Evolutionary conservation across 2,797 vertebrate genomes (phyloP), one percentile per base, ranked within the genome.

Genomic region (Cygnus olor): DNA sequence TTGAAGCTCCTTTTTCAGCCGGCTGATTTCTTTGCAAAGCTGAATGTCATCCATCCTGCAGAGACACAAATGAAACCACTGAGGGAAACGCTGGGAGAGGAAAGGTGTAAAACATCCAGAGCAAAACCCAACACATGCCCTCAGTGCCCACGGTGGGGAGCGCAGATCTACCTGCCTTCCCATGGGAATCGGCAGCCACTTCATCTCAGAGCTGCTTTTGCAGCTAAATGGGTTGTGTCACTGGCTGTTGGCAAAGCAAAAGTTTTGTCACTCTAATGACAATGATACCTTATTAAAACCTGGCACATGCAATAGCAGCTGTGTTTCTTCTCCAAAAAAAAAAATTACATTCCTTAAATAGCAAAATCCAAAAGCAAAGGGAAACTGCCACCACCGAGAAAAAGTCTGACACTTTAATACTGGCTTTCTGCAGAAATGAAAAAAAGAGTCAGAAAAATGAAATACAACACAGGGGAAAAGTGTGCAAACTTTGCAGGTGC

Each of bases 31-130:
- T 91, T 98, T 98, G 77, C 99, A 99, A 19, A 99, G 98, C 96
- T 99, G 98, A 92, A 99, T 98, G 95, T 99, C 99, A 30, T 99
- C 99, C 98, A 99, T 99, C 99, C 99, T 99, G 95, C 24, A 9
- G 70, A 56, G 60, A 90, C 57, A 95, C 40, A 60, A 42, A 40
- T 1, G 4, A 44, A 58, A 34, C 19, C 44, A 9, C 51, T n/a
- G 68, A 90, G 27, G 47, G 19, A 40, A 32, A 38, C 16, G 6
- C 19, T 7, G 19, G 6, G 21, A 49, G 6, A 49, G 54, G 4
- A 56, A 57, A 84, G 8, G 21, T 4, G 22, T 40, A 14, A 51
- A 82, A 30, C 2, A 24, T 53, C 38, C 32, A 4, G 34, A 77
- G 57, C 32, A 88, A 17, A 28, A n/a, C 9, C 15, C 63, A 60